Evolutionary conservation across 2,113 vertebrate species (phyloP).

Genomic region (Cisticola juncidis): DNA sequence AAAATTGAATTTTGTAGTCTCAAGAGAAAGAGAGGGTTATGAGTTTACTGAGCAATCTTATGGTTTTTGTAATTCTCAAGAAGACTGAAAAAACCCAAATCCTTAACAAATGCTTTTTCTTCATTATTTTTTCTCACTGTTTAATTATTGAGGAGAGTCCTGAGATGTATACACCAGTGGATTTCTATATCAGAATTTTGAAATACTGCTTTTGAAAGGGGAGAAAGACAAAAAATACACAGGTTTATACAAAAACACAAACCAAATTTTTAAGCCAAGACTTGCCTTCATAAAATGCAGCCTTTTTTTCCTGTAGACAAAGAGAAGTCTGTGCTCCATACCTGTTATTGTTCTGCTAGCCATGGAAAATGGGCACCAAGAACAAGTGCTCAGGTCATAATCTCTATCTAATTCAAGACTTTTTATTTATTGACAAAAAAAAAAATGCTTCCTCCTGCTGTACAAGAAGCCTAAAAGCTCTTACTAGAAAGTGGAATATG

Average conservation of each 20-base stretch:
- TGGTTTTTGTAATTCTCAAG: neutral
- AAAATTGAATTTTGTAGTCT: neutral
- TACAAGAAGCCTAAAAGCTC: neutral
- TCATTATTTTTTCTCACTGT: neutral
- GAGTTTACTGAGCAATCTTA: neutral
- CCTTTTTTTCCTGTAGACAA: neutral
- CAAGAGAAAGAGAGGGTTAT: neutral
- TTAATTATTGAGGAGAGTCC: neutral
- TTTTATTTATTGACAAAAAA: neutral
- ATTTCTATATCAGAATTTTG: neutral
- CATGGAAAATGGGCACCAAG: rapidly evolving
- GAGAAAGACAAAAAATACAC: neutral
- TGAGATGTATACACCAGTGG: neutral
- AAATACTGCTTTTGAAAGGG: neutral
- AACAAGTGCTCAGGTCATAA: neutral
- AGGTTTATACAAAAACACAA: neutral
- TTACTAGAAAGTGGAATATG: neutral
- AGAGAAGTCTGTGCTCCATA: neutral
- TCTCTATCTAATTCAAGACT: neutral
- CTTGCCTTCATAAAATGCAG: neutral
- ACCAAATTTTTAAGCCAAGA: neutral
- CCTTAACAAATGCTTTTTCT: neutral
- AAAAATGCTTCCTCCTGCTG: neutral
- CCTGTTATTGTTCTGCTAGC: neutral
- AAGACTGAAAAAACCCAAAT: neutral